phyloP scores from a whole-genome alignment of 2,113 vertebrate species.

The Naja naja region DNA sequence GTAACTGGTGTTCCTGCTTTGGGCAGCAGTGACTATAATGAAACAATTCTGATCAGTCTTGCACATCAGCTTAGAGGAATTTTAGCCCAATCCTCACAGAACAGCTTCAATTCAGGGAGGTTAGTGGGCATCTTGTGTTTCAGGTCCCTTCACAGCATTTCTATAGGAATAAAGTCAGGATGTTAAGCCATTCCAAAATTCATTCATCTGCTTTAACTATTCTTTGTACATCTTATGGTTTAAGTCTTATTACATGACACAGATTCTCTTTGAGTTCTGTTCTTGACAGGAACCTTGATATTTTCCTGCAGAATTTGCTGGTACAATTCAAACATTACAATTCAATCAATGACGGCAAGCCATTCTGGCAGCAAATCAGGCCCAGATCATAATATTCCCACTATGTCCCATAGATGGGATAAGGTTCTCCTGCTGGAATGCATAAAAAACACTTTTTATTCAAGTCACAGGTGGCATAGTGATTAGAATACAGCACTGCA shows the following conservation, averaged over 20 bases:
- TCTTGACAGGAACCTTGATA: background rate
- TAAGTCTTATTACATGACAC: background rate
- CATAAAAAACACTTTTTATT: background rate
- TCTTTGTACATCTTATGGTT: background rate
- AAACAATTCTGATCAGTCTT: background rate
- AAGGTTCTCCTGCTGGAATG: background rate
- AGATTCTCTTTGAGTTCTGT: background rate
- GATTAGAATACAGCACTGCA: too few species aligned
- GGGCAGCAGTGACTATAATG: background rate
- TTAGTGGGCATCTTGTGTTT: background rate
- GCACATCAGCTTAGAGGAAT: background rate
- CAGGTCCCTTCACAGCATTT: background rate
- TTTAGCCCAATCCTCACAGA: background rate
- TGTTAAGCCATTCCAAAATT: background rate
- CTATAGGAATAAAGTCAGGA: background rate
- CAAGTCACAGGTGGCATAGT: background rate
- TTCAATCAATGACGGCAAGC: background rate
- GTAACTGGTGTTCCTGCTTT: background rate
- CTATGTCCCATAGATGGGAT: background rate
- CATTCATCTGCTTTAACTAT: background rate
- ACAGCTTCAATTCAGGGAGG: background rate
- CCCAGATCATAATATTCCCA: background rate
- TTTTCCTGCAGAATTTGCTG: background rate
- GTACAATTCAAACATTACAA: background rate
- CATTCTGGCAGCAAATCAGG: background rate